phyloP scores from a whole-genome alignment of 2,797 vertebrate species.

The Anolis apletophallus region DNA sequence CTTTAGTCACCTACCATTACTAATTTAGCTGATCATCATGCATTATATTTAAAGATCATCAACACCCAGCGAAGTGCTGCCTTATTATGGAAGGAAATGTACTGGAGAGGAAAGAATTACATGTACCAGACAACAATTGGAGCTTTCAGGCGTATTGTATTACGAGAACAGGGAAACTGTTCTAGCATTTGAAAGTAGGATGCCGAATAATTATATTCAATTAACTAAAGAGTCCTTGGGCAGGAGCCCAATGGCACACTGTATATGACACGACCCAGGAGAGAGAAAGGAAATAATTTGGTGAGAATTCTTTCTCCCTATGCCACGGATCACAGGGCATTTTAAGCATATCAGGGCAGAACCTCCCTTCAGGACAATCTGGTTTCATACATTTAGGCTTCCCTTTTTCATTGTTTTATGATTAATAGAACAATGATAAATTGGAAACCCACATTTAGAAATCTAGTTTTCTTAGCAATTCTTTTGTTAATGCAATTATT shows the following conservation, averaged over 20 bases:
- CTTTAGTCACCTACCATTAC: constrained; percentile 70
- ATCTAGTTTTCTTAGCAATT: background rate
- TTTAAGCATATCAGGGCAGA: constrained; percentile 15
- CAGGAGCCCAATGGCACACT: constrained; percentile 59
- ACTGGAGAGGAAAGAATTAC: constrained; percentile 66
- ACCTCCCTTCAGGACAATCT: background rate
- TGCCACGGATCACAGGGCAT: background rate
- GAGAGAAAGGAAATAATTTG: constrained; percentile 22
- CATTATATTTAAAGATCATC: constrained; percentile 74
- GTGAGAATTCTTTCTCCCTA: constrained; percentile 34
- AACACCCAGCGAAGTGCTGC: constrained; percentile 60
- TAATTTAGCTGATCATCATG: constrained; percentile 69
- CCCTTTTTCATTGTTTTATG: background rate
- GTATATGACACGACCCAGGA: constrained; percentile 10
- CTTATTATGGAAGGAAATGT: constrained; percentile 60
- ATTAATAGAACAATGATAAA: background rate
- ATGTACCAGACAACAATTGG: constrained; percentile 61
- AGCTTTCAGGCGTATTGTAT: constrained; percentile 66
- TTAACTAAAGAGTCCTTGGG: constrained; percentile 77
- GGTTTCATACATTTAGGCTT: background rate
- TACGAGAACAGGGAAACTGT: constrained; percentile 63
- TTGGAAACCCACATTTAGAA: background rate
- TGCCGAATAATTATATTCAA: constrained; percentile 74
- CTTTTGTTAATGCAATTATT: background rate
- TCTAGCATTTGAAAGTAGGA: constrained; percentile 72